Percentiles rank a stretch among this genome's conserved stretches.
Evolutionary conservation across 1,140 invertebrate species (phyloP).

Genomic region (Antheraea mylitta): DNA sequence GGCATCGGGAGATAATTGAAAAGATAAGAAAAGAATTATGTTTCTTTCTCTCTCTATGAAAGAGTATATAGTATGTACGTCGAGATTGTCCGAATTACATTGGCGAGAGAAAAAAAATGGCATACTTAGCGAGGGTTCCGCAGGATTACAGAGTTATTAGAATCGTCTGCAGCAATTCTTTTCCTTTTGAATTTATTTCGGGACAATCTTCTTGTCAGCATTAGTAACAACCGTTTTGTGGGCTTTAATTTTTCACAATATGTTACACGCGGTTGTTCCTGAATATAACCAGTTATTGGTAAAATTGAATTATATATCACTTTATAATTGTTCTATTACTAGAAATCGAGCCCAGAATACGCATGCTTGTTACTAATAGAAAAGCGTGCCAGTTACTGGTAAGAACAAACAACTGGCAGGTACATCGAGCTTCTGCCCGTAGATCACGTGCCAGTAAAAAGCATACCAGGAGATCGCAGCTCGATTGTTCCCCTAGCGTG

Average conservation of each 20-base stretch:
- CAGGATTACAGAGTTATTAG: constrained; percentile 1
- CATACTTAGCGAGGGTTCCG: background rate
- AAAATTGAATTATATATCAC: too few species aligned
- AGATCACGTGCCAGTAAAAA: too few species aligned
- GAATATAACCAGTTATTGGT: too few species aligned
- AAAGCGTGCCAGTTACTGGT: too few species aligned
- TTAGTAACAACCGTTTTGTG: background rate
- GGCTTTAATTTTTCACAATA: background rate
- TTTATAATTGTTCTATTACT: too few species aligned
- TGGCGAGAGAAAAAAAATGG: constrained; percentile 13
- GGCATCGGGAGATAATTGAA: constrained; percentile 41
- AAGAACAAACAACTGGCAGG: too few species aligned
- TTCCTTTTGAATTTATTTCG: background rate
- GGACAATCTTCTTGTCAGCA: constrained; percentile 3
- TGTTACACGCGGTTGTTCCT: too few species aligned
- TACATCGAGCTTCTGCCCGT: too few species aligned
- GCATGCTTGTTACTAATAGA: too few species aligned
- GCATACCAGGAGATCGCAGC: too few species aligned
- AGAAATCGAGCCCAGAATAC: too few species aligned
- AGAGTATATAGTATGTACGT: constrained; percentile 16
- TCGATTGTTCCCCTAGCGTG: too few species aligned
- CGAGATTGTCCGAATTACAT: constrained; percentile 27
- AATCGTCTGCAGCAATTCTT: background rate
- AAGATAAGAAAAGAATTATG: constrained; percentile 39
- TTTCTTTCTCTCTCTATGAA: constrained; percentile 4